phyloP scores from a whole-genome alignment of 2,113 vertebrate species.

The Chrysochloris asiatica region DNA sequence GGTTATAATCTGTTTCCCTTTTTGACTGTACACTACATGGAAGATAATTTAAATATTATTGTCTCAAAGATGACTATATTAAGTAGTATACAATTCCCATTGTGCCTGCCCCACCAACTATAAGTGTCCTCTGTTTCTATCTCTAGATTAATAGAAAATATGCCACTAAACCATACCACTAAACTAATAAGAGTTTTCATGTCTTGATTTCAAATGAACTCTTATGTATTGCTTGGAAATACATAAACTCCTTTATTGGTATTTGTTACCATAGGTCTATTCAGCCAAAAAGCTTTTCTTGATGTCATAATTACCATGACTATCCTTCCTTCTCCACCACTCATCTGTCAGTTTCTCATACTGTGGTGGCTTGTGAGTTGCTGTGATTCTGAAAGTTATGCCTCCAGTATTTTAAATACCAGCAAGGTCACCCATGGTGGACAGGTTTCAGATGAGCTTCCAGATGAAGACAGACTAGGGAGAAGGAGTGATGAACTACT shows the following conservation, averaged over 20 bases:
- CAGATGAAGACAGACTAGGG: too few species aligned
- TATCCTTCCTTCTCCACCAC: too few species aligned
- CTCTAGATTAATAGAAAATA: neutral
- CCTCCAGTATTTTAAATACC: too few species aligned
- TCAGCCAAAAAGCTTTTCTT: neutral
- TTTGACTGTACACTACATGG: neutral
- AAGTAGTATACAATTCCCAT: neutral
- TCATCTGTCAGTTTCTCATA: too few species aligned
- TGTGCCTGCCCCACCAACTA: neutral
- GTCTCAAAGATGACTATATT: neutral
- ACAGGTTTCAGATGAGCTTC: too few species aligned
- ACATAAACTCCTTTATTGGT: neutral
- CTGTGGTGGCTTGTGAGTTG: too few species aligned
- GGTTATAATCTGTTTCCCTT: neutral
- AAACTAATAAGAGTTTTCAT: neutral
- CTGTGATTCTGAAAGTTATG: too few species aligned
- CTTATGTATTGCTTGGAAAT: neutral
- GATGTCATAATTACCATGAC: neutral
- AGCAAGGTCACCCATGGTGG: too few species aligned
- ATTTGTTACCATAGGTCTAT: neutral
- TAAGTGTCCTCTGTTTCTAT: neutral
- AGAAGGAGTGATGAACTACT: too few species aligned
- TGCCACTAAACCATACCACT: neutral
- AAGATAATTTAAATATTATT: neutral
- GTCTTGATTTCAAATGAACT: neutral